These are phyloP conservation scores for Melanotus villosus DNA, from an alignment of 2,888 invertebrate genomes.

Conservation along the genomic window DNA sequence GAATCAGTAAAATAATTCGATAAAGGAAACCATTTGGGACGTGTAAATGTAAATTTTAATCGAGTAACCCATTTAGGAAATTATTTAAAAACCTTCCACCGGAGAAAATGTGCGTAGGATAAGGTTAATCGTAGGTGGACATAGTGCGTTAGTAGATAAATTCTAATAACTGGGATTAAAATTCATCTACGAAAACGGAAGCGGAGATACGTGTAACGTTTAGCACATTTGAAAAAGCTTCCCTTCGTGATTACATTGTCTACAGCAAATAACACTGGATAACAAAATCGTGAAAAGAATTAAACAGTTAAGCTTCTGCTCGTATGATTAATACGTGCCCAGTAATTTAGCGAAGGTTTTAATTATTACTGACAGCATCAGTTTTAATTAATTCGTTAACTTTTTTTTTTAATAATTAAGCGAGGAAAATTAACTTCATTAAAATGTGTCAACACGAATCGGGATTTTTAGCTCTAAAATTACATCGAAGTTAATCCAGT, in stretches of 20 bases:
- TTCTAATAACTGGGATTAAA: constrained; percentile 15
- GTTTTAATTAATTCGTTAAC: too few relatives aligned
- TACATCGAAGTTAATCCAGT: constrained; percentile 3
- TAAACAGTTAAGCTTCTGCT: background rate
- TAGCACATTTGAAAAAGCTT: background rate
- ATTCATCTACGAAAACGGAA: constrained; percentile 22
- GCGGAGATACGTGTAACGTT: constrained; percentile 24
- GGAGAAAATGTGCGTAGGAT: background rate
- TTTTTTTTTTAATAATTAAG: too few relatives aligned
- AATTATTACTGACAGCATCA: too few relatives aligned
- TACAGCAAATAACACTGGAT: background rate
- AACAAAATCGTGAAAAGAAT: background rate
- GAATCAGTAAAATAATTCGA: too few relatives aligned
- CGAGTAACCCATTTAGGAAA: too few relatives aligned
- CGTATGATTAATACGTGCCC: too few relatives aligned
- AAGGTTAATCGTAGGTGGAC: background rate
- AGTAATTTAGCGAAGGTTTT: too few relatives aligned
- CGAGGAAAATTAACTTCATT: too few relatives aligned
- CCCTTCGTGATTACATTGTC: background rate
- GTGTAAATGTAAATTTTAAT: too few relatives aligned
- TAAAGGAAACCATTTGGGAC: too few relatives aligned
- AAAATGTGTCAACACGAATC: background rate
- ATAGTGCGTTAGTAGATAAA: constrained; percentile 9
- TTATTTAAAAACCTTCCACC: too few relatives aligned
- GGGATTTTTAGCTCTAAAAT: constrained; percentile 1